Percentiles rank a stretch among this genome's conserved stretches.
phyloP scores from a whole-genome alignment of 2,113 vertebrate species.

The Caloenas nicobarica region DNA sequence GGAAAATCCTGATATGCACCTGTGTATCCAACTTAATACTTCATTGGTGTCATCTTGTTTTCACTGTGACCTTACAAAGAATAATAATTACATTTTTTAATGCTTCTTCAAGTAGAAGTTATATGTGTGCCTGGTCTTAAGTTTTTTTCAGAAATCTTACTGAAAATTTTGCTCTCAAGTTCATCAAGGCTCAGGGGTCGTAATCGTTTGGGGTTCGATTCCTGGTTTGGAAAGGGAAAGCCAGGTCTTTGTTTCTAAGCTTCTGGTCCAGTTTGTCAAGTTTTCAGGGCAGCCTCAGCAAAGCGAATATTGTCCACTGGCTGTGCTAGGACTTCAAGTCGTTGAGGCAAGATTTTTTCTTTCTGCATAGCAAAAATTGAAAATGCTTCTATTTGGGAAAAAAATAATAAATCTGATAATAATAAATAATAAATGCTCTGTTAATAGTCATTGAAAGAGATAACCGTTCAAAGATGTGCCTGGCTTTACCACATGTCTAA shows the following conservation, averaged over 20 bases:
- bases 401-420: too few species aligned
- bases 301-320: not conserved
- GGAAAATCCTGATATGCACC: not conserved
- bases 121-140: not conserved
- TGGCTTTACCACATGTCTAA: accelerated
- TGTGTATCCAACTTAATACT: not conserved
- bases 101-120: not conserved
- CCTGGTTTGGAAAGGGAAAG: not conserved
- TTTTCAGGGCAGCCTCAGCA: accelerated
- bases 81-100: accelerated
- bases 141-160: not conserved
- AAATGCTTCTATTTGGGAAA: accelerated
- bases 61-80: not conserved
- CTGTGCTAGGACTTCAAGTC: not conserved
- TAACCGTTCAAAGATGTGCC: accelerated
- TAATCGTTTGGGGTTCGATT: not conserved
- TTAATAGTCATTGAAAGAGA: not conserved
- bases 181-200: accelerated
- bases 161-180: not conserved
- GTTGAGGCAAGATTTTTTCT: not conserved
- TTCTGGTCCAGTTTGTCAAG: not conserved
- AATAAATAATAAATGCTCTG: not conserved
- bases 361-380: not conserved
- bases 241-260: not conserved
- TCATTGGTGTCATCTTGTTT: not conserved